Percentiles rank a stretch among this genome's conserved stretches.
Evolutionary conservation across 1,140 invertebrate genomes (phyloP).

Genomic region (Ylistrum balloti): DNA sequence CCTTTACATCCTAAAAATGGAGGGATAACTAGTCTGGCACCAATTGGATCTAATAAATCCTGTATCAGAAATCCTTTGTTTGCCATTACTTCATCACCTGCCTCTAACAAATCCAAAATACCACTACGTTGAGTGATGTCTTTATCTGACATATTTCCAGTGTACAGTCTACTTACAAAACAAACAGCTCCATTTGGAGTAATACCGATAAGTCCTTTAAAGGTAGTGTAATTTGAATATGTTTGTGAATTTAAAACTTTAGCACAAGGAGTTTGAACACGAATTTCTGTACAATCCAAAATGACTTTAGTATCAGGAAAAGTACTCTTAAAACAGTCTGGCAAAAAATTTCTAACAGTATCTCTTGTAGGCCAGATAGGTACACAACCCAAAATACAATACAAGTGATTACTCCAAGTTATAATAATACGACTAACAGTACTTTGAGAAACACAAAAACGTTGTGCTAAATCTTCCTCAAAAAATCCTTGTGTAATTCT

Average conservation of each 20-base stretch:
- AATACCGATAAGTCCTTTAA: conserved; percentile 67
- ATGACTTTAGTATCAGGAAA: conserved; percentile 80
- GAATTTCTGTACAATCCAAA: conserved; percentile 82
- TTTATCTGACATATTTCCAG: conserved; percentile 64
- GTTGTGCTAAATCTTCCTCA: conserved; percentile 58
- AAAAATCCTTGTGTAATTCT: conserved; percentile 51
- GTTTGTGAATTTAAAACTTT: conserved; percentile 57
- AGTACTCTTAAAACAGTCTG: conserved; percentile 74
- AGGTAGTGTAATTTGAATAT: conserved; percentile 67
- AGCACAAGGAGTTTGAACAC: conserved; percentile 75
- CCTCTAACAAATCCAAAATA: conserved; percentile 63
- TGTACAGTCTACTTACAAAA: conserved; percentile 57
- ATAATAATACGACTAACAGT: conserved; percentile 60
- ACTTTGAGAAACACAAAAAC: conserved; percentile 53
- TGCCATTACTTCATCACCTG: conserved; percentile 65
- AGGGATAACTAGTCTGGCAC: conserved; percentile 60
- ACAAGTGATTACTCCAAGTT: conserved; percentile 64
- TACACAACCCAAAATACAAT: conserved; percentile 52
- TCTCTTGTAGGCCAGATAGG: conserved; percentile 54
- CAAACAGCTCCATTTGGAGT: conserved; percentile 63
- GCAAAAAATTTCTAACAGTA: conserved; percentile 64
- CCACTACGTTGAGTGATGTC: conserved; percentile 56
- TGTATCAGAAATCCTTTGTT: conserved; percentile 69
- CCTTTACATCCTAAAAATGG: conserved; percentile 52
- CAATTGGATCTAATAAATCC: conserved; percentile 52